Percentiles rank a stretch among this genome's conserved stretches.
Conservation (phyloP, 2,113 vertebrate genomes). For the Gallinago undulata region DNA sequence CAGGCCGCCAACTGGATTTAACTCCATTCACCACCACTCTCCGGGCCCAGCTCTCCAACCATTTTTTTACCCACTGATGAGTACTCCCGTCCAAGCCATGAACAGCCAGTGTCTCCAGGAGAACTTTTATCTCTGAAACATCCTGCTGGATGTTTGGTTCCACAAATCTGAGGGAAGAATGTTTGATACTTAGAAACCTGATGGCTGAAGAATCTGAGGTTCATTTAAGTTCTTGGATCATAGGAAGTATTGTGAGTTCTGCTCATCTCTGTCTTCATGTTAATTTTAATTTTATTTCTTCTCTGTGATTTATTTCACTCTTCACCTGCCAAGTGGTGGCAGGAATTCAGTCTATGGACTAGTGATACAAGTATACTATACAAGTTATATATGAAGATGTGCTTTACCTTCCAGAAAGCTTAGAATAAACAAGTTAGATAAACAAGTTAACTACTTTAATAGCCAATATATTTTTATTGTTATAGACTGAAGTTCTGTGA, state of each 20-base stretch:
- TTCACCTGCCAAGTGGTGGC: background rate
- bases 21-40: background rate
- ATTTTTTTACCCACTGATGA: background rate
- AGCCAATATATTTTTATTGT: background rate
- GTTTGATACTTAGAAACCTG: background rate
- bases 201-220: background rate
- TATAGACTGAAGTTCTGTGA: background rate
- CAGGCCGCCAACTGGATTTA: background rate
- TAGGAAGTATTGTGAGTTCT: background rate
- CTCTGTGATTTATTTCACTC: background rate
- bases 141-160: background rate
- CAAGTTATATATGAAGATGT: background rate
- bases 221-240: background rate
- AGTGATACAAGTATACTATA: background rate
- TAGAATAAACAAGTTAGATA: background rate
- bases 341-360: background rate
- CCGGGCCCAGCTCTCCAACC: background rate
- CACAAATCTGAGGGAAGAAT: background rate
- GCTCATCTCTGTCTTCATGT: accelerated
- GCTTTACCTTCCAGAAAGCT: background rate
- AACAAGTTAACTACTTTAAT: background rate
- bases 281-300: background rate
- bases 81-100: background rate
- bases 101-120: background rate
- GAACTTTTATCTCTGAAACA: background rate